Base-by-base conservation (phyloP, 2,888 invertebrate species). In the Eurytoma adleriae region DNA sequence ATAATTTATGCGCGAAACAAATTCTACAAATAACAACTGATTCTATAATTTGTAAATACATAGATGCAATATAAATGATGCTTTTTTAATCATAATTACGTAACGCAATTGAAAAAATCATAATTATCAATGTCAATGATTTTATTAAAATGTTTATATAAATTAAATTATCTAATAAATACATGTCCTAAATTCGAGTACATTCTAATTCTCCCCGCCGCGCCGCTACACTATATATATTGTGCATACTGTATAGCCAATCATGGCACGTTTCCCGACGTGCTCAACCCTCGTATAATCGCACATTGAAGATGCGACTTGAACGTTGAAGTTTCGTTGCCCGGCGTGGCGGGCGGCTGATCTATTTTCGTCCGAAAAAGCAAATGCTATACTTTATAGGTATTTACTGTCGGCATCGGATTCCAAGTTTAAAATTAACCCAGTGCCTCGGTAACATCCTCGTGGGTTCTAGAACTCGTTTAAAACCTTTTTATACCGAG, bases 361-460 rank as follows among this genome's bases (percentile, higher is more conserved):
- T 74, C 84, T 86, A 86, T 84, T 86, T 85, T 84, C 83, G 78
- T 52, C 66, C 48, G 12, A 52, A 74, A 62, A 16, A n/a, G 16
- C 80, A 66, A 74, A 79, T 64, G 59, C 54, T 70, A 80, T 40
- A 10, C 40, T 7, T 40, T 40, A 10, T 40, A 40, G 1, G 57
- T 81, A 79, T 84, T 81, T 79, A 79, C 76, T 67, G 74, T 83
- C 82, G 72, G 82, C 79, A 81, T 82, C 82, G 61, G 74, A 76
- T 85, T 83, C 81, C 82, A 67, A 79, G 83, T 83, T 84, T 83
- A 89, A 89, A 89, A 89, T 89, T 88, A 88, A 86, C 84, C 71
- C n/a, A 52, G n/a, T 79, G 27, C 52, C 56, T 77, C 67, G 54
- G 40, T n/a, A 80, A 72, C 66, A 80, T 76, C 85, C 86, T 84